Percentiles rank a stretch among this genome's conserved stretches.
These are phyloP conservation scores for Eira barbara DNA, from an alignment of 2,113 vertebrate species.

Conservation along the genomic window DNA sequence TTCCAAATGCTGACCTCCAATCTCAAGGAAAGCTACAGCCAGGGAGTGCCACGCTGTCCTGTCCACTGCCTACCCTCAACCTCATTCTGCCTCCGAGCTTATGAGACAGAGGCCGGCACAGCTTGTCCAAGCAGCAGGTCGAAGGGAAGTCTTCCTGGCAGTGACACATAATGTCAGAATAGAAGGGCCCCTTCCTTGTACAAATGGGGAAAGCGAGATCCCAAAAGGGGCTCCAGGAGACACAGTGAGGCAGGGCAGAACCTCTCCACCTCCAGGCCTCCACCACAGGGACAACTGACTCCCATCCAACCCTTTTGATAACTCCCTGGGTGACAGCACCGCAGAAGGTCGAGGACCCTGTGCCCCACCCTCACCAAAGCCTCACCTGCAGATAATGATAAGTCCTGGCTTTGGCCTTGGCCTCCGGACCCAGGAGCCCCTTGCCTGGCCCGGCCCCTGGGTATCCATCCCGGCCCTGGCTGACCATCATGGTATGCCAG, in stretches of 20 bases:
- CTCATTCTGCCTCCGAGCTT: background rate
- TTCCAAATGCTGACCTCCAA: background rate
- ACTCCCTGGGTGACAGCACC: background rate
- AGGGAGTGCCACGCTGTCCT: background rate
- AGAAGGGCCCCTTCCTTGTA: background rate
- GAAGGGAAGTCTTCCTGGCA: background rate
- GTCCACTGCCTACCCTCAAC: background rate
- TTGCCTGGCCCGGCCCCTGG: slow-evolving; percentile 88
- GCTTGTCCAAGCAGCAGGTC: background rate
- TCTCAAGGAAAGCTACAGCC: background rate
- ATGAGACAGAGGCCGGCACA: background rate
- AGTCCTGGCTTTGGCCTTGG: slow-evolving; percentile 94
- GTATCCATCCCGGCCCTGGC: slow-evolving; percentile 95
- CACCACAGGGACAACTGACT: background rate
- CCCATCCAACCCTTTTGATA: background rate
- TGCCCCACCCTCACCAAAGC: slow-evolving; percentile 10
- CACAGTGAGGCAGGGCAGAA: background rate
- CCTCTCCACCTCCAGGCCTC: background rate
- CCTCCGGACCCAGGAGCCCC: slow-evolving; percentile 92
- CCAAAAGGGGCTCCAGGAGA: background rate
- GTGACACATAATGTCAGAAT: background rate
- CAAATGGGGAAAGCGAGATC: background rate
- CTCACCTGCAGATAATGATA: slow-evolving; percentile 98
- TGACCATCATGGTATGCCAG: slow-evolving; percentile 99
- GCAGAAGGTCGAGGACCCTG: background rate